Evolutionary conservation across 2,888 invertebrate genomes (phyloP), one percentile per base, ranked within the genome.

Genomic region (Escarpia spicata): DNA sequence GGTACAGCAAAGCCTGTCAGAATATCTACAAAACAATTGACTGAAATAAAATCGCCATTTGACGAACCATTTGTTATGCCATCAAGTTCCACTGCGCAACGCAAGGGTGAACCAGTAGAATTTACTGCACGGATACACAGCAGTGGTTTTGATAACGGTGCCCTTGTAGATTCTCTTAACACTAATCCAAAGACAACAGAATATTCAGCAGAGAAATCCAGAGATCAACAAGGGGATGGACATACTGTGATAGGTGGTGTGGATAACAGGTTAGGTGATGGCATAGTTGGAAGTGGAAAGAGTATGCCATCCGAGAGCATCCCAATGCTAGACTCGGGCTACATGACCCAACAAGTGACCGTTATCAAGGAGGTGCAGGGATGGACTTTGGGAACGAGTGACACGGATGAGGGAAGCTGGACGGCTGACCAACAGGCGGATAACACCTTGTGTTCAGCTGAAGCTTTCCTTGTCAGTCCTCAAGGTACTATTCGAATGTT

Each of bases 181-280:
- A 26, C 75, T 75, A 75, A 75, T 26, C 75, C 75, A 75, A 75
- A 75, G 75, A n/a, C 75, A n/a, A 19, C 26, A 75, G 75, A 75
- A 26, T 75, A 26, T 75, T 26, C 75, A 75, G 75, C 75, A 26
- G 75, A n/a, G 75, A 75, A 75, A 75, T n/a, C 75, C 19, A 75
- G 26, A 75, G 26, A 75, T 75, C 75, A 75, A 75, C 75, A 75
- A 75, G 75, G n/a, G 75, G 75, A 75, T 75, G 75, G 75, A n/a
- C 75, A 75, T 2, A 75, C 75, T 6, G 26, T 75, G 75, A 75
- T 75, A 19, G 26, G 75, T 15, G 75, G 75, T n/a, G 75, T 75
- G 75, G 75, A 75, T 15, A 26, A 75, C 75, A 75, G 26, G 75
- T 75, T 26, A 75, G 75, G 75, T 75, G 75, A 75, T 75, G 75